Conservation (phyloP, 2,797 vertebrate species). For the Morus bassanus region DNA sequence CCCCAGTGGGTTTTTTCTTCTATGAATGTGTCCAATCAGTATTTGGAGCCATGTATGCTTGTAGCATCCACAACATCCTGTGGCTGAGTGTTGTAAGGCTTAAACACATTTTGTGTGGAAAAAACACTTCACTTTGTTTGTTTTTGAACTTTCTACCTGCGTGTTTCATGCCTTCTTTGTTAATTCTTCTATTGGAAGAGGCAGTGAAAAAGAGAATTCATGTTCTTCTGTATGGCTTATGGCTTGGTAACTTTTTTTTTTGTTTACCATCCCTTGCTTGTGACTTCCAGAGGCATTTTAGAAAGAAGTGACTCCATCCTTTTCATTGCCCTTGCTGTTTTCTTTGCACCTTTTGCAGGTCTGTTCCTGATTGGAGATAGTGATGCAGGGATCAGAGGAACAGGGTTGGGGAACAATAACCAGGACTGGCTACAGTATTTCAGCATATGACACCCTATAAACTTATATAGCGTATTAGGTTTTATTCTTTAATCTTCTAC, state of each 20-base stretch:
- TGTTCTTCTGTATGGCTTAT: background rate
- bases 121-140: slow-evolving; percentile 5
- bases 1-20: slow-evolving; percentile 42
- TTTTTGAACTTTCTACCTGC: slow-evolving; percentile 8
- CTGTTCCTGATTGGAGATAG: background rate
- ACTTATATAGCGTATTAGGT: fast-evolving
- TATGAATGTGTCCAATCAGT: background rate
- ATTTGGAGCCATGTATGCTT: background rate
- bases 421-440: background rate
- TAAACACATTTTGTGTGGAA: background rate
- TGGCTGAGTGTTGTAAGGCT: background rate
- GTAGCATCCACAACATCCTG: slow-evolving; percentile 50
- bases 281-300: background rate
- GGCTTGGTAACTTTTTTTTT: background rate
- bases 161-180: background rate
- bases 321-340: background rate
- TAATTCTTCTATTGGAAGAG: background rate
- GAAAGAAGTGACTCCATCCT: background rate
- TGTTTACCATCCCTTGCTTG: background rate
- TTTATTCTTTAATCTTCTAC: background rate
- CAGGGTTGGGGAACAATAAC: background rate
- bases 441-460: background rate
- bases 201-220: background rate
- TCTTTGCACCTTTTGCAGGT: background rate
- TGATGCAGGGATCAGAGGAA: background rate